phyloP scores from a whole-genome alignment of 1,140 invertebrate species.

The Scaptomyza graminum region DNA sequence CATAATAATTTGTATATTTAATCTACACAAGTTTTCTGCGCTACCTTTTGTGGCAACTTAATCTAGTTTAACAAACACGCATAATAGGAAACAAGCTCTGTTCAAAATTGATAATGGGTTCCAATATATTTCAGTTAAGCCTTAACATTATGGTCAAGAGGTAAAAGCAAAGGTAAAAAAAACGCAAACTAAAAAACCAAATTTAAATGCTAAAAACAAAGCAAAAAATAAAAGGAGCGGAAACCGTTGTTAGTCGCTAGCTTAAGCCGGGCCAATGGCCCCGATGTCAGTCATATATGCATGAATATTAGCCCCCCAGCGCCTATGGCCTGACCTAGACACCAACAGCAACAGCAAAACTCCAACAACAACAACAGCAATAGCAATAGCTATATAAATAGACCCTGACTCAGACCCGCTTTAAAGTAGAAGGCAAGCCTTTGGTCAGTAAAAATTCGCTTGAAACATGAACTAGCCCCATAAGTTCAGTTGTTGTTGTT shows the following conservation, averaged over 20 bases:
- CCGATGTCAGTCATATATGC: not conserved
- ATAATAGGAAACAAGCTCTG: not conserved
- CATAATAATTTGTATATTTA: no score
- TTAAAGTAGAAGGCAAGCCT: not conserved
- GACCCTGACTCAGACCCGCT: not conserved
- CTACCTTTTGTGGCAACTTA: no score
- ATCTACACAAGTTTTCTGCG: no score
- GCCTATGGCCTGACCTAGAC: constrained; percentile 7
- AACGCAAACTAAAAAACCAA: not conserved
- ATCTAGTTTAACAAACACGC: no score
- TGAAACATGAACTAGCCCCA: constrained; percentile 16
- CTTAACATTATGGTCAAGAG: no score
- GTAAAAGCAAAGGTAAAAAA: not conserved
- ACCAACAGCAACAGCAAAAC: not conserved
- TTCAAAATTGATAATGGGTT: not conserved
- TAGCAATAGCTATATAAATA: not conserved
- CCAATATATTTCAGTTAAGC: not conserved
- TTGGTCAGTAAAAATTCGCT: constrained; percentile 28
- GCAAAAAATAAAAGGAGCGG: not conserved
- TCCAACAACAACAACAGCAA: not conserved
- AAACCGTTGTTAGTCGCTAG: no score
- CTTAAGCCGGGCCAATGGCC: not conserved
- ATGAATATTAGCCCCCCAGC: not conserved
- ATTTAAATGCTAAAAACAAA: no score
- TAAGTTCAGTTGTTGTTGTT: not conserved